Evolutionary conservation across 2,888 invertebrate genomes (phyloP), one percentile per base, ranked within the genome.

Genomic region (Bhutanitis thaidina): DNA sequence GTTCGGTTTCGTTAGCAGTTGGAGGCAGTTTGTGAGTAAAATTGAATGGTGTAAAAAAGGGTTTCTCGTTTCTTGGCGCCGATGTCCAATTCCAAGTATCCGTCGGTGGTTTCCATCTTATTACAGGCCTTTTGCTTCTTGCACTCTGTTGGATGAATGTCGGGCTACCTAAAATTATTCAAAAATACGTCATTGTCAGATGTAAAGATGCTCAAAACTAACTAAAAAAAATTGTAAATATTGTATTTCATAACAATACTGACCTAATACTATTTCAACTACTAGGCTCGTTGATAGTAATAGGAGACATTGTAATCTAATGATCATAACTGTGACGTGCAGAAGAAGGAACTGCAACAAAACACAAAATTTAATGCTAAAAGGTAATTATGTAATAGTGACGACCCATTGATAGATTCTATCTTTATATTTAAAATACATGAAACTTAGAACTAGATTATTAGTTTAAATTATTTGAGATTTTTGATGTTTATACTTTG

Each of bases 11-110:
- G 55, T 89, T 88, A 38, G 88, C 87, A 12, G 85, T 81, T 7
- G 90, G 90, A 1, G 90, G 90, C 41, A 90, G 69, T 55, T 87
- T 87, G 68, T 91, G 91, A 20, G 78, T 86, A 62, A 78, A 83
- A 61, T 90, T 88, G 16, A 77, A 74, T 5, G 90, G 90, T 27
- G 69, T 70, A 60, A 91, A 83, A 53, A 84, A 81, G 8, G 84
- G 88, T 57, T 81, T 77, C 38, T 87, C 81, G 55, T 84, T 75
- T 20, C 80, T 74, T 13, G 81, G 85, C 1, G 70, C 69, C 38
- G 71, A 61, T 12, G 78, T 81, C 84, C 87, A 89, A 54, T 80
- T 84, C 90, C 90, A 90, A 1, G 77, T 81, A 60, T 90, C 90
- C 58, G 73, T 78, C 2, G 90, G 90, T 40, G 80, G 85, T 53